phyloP scores from a whole-genome alignment of 2,888 invertebrate species.

The Pammene fasciana region DNA sequence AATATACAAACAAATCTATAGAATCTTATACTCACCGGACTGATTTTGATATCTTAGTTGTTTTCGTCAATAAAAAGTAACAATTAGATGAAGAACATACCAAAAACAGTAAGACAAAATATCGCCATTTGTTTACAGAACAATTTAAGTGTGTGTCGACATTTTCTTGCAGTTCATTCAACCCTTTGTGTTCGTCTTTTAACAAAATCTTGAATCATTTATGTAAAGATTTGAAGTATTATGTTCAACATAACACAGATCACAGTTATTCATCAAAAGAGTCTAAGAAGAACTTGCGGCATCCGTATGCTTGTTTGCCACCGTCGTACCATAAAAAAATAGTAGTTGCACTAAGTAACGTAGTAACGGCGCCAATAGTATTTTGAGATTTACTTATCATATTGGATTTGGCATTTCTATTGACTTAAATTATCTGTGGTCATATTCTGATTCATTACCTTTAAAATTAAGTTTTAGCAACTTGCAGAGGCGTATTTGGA shows the following conservation, averaged over 20 bases:
- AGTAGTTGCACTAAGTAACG: background rate
- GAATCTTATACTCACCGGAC: slow-evolving; percentile 26
- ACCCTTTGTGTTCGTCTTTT: slow-evolving; percentile 6
- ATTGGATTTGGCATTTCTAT: too few relatives aligned
- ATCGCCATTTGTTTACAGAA: slow-evolving; percentile 1
- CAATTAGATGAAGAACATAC: slow-evolving; percentile 9
- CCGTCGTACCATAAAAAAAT: too few relatives aligned
- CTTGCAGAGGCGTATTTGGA: too few relatives aligned
- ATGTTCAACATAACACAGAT: background rate
- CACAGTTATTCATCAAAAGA: background rate
- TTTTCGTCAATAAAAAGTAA: slow-evolving; percentile 9
- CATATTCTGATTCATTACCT: background rate
- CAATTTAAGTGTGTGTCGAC: slow-evolving; percentile 4
- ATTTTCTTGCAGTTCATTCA: slow-evolving; percentile 9
- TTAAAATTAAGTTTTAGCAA: background rate
- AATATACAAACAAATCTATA: slow-evolving; percentile 41
- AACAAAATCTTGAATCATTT: slow-evolving; percentile 6
- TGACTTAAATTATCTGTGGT: background rate
- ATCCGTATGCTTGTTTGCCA: too few relatives aligned
- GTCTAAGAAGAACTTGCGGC: background rate
- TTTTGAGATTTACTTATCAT: background rate
- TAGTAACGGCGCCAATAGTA: background rate
- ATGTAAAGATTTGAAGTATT: slow-evolving; percentile 20
- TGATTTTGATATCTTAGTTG: slow-evolving; percentile 28
- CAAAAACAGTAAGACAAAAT: slow-evolving; percentile 3